Evolutionary conservation across 2,797 vertebrate genomes (phyloP).

Genomic region (Phataginus tetradactyla): DNA sequence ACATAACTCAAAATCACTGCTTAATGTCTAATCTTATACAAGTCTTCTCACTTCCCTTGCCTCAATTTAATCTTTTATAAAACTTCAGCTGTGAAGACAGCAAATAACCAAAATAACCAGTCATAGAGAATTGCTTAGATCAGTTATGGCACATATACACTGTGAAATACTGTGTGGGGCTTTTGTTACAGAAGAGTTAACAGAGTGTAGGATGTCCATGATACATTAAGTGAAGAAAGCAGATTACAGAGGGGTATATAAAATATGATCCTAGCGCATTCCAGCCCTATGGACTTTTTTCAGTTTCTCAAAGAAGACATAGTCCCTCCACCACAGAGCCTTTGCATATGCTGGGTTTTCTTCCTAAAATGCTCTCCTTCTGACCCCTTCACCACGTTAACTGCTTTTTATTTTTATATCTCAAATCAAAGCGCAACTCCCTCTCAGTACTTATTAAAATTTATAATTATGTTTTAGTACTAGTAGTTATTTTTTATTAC

Average conservation of each 20-base stretch:
- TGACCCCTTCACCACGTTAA: background rate
- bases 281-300: background rate
- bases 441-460: background rate
- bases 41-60: background rate
- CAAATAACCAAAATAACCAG: background rate
- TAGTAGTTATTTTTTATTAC: background rate
- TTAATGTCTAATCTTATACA: background rate
- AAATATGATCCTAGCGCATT: background rate
- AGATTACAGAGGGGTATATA: background rate
- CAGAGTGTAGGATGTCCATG: background rate
- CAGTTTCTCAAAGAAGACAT: background rate
- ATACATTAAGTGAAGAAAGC: background rate
- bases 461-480: background rate
- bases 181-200: background rate
- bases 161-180: background rate
- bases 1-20: background rate
- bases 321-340: background rate
- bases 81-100: background rate
- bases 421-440: background rate
- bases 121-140: background rate
- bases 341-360: background rate
- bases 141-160: background rate
- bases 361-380: background rate
- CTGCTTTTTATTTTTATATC: background rate
- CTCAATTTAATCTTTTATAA: background rate